phyloP scores from a whole-genome alignment of 2,888 invertebrate genomes.

The Bembecia ichneumoniformis region DNA sequence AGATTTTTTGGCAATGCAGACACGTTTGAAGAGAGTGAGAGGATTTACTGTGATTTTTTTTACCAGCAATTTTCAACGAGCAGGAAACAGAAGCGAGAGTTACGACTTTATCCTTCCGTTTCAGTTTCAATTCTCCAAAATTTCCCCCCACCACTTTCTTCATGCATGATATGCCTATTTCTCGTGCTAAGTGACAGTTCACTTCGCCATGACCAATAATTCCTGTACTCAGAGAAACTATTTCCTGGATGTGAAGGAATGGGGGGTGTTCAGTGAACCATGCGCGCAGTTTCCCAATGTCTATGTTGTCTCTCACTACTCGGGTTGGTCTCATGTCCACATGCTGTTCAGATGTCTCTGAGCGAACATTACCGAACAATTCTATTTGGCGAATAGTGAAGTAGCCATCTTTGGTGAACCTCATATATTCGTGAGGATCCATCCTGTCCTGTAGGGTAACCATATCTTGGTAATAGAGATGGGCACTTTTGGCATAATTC shows the following conservation, averaged over 20 bases:
- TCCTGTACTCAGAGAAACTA: background rate
- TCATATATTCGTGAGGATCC: conserved; percentile 22
- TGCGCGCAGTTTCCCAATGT: background rate
- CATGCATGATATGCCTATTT: background rate
- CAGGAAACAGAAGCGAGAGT: background rate
- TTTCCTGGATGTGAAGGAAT: background rate
- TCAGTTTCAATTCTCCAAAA: background rate
- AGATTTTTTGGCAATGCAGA: conserved; percentile 7
- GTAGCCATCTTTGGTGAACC: conserved; percentile 25
- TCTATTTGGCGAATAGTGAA: conserved; percentile 18
- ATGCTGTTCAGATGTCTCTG: background rate
- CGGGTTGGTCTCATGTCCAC: background rate
- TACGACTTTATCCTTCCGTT: background rate
- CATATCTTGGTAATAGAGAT: conserved; percentile 28
- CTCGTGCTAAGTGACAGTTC: background rate
- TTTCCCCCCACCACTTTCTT: background rate
- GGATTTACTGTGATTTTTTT: conserved; percentile 6
- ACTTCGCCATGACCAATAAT: background rate
- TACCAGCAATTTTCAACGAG: background rate
- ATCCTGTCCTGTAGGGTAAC: conserved; percentile 18
- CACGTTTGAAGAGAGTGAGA: conserved; percentile 8
- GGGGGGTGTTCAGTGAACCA: background rate
- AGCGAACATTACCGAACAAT: background rate
- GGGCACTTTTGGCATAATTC: too few species aligned
- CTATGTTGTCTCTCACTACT: background rate